Conservation (phyloP, 2,888 invertebrate species). For the Aphidoletes aphidimyza region DNA sequence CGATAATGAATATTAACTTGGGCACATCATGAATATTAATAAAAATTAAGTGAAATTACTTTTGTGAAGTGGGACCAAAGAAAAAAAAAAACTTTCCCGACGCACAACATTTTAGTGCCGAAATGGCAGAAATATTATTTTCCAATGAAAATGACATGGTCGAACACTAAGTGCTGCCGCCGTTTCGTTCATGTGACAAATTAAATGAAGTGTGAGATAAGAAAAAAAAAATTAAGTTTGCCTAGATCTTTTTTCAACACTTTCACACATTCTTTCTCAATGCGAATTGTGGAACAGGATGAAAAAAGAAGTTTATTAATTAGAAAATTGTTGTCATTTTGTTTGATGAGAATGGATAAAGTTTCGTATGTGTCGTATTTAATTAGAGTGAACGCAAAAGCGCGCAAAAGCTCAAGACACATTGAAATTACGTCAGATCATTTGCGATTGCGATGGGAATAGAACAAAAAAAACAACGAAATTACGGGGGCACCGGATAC, state of each 20-base stretch:
- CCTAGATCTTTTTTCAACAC: neutral
- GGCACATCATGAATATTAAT: neutral
- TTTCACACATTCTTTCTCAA: neutral
- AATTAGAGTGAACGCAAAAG: neutral
- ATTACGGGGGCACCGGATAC: no score
- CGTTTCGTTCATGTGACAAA: neutral
- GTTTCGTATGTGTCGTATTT: slow-evolving; percentile 24
- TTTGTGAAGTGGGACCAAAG: no score
- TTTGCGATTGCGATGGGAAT: neutral
- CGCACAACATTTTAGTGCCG: no score
- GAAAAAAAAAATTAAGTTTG: no score
- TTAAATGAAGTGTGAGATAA: neutral
- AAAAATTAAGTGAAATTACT: neutral
- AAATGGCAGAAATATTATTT: no score
- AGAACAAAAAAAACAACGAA: neutral
- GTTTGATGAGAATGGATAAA: slow-evolving; percentile 49
- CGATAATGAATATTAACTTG: slow-evolving; percentile 39
- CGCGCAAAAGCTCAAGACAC: neutral
- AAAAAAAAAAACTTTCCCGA: no score
- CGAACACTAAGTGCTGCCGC: neutral
- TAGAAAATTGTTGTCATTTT: slow-evolving; percentile 16
- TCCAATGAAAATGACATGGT: neutral
- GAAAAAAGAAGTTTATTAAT: slow-evolving; percentile 52
- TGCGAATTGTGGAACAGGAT: neutral
- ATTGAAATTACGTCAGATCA: neutral